Evolutionary conservation across 1,140 invertebrate species (phyloP).

Genomic region (Lamellibrachia luymesi): DNA sequence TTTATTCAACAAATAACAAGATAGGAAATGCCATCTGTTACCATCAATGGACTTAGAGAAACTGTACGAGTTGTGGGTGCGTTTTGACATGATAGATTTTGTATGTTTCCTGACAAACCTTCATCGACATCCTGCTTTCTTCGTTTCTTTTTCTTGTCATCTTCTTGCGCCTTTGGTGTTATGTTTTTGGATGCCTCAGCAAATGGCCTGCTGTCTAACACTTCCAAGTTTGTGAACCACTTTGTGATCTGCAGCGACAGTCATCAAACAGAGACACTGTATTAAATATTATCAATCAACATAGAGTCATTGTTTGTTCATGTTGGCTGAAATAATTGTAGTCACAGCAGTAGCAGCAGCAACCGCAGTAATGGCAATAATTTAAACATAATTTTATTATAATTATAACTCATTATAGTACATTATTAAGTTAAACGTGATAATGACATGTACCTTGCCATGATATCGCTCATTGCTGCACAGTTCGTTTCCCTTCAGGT

Average conservation of each 20-base stretch:
- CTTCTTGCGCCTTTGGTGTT: background rate
- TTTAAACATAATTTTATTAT: too few species aligned
- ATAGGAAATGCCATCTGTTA: too few species aligned
- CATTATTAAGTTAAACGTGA: too few species aligned
- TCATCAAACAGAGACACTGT: background rate
- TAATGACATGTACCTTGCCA: background rate
- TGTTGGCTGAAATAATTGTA: too few species aligned
- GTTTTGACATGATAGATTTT: background rate
- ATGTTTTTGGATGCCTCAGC: background rate
- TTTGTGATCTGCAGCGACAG: background rate
- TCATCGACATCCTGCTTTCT: background rate
- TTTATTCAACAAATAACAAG: too few species aligned
- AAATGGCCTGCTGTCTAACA: background rate
- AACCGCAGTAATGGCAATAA: background rate
- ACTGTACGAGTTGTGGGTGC: background rate
- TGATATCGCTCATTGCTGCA: background rate
- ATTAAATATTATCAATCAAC: background rate
- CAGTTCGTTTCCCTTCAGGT: slow-evolving; percentile 8
- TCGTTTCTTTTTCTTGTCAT: background rate
- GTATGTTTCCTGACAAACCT: background rate
- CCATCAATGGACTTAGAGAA: too few species aligned
- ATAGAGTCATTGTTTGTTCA: too few species aligned
- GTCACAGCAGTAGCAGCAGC: background rate
- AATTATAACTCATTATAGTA: too few species aligned
- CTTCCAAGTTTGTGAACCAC: slow-evolving; percentile 4